A percentile compares a stretch with the other conserved stretches of the same genome.
phyloP scores from a whole-genome alignment of 30 jellyfish, hydroid and myxozoan species.

The Chrysaora quinquecirrha region DNA sequence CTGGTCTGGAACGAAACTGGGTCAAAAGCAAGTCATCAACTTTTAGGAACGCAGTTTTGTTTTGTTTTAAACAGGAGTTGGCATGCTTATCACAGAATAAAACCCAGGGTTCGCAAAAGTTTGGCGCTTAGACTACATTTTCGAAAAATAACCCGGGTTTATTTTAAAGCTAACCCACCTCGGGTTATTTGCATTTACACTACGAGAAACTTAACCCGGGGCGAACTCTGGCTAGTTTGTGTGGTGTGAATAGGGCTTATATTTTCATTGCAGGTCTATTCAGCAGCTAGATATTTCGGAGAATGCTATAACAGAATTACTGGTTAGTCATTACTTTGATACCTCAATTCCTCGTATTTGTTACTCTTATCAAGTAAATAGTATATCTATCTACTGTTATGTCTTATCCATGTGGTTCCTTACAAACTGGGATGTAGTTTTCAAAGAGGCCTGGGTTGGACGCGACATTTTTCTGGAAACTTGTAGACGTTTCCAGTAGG shows the following conservation, averaged over 20 bases:
- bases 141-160: background rate
- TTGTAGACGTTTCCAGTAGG: too few relatives aligned
- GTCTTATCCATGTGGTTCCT: background rate
- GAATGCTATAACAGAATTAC: slow-evolving; percentile 10
- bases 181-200: too few relatives aligned
- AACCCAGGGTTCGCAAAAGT: background rate
- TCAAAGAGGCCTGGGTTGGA: too few relatives aligned
- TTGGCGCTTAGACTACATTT: background rate
- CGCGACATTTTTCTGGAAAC: too few relatives aligned
- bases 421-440: background rate
- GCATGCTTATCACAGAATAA: background rate
- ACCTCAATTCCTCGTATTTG: background rate
- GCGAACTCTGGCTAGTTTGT: too few relatives aligned
- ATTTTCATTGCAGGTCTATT: slow-evolving; percentile 17
- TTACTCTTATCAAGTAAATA: background rate
- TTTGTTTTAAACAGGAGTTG: too few relatives aligned
- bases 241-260: too few relatives aligned
- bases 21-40: too few relatives aligned
- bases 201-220: background rate
- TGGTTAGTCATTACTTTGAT: slow-evolving; percentile 11
- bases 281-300: slow-evolving; percentile 45
- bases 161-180: background rate
- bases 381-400: background rate
- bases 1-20: too few relatives aligned
- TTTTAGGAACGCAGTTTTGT: too few relatives aligned